Base-by-base conservation (phyloP, 2,797 vertebrate genomes). In the Psittacula derbiana region DNA sequence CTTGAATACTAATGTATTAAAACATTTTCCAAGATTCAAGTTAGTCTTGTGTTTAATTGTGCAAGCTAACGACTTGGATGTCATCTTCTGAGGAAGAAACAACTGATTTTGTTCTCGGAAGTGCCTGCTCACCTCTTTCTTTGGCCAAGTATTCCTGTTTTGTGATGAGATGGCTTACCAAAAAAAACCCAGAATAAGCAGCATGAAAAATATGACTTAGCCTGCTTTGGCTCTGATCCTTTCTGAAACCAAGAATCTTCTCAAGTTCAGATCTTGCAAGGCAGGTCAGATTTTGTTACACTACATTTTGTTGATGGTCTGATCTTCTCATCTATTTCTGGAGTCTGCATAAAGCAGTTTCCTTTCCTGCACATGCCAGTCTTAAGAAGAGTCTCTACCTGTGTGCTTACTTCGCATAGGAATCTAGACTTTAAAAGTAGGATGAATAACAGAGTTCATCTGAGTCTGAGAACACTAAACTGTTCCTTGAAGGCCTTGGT, bases 311-410 rank as follows among this genome's bases (percentile, higher is more conserved):
- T 7, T 62, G 81, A 44, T 53, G 40, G 41, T 46, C 74, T 57
- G 16, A 64, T 49, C 75, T 73, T 72, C 67, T 70, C 19, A 13
- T 62, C 61, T 81, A 2, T 65, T 82, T 58, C 58, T 74, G 50
- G 58, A 66, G 49, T 33, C 79, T 86, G 78, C 43, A 38, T 71
- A 62, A 61, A 62, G 86, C 72, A 74, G n/a, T 47, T 87, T 70
- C 61, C 84, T 85, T 53, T 36, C 58, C 53, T 92, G 67, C 80
- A 33, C 8, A 14, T 2, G 15, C 28, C 92, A 89, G 2, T 30
- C 36, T 31, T 43, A 38, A 64, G 96, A 94, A 88, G 79, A 94
- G 38, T 90, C 92, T 61, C 91, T 86, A 47, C 88, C 86, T 74
- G 78, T 10, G 44, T 72, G 76, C 86, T 84, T 66, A 16, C 73